Base-by-base conservation (phyloP, 2,113 vertebrate genomes). In the Nannobrachium achirus region DNA sequence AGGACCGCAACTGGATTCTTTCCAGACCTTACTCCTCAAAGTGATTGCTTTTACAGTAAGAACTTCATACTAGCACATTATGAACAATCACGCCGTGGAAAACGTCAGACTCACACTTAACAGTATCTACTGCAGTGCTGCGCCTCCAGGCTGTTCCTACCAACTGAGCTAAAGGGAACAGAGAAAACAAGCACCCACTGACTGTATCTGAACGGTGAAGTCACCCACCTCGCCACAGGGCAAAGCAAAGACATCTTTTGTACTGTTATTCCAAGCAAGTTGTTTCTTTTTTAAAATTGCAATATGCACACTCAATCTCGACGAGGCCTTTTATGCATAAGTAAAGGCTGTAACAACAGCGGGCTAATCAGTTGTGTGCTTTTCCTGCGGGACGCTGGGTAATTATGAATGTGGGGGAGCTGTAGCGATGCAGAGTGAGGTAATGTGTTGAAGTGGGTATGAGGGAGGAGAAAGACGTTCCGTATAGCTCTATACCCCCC, bases 371-470 rank as follows among this genome's bases (percentile, higher is more conserved):
- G 78, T n/a, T 7, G 49, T 56, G 72, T 59, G 81, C 81, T 69
- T 84, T 69, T 86, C 86, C 77, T 64, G 75, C 73, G 87, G 86
- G 87, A 79, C 56, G 69, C 66, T 71, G 14, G 75, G 87, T 91
- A 89, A 91, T 90, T 90, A 90, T 83, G 75, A 87, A 88, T 78
- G 80, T 85, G 79, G 45, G 64, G 68, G 41, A 80, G 66, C 68
- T 63, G n/a, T n/a, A 60, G 74, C 69, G 69, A 55, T 56, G 67
- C 18, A n/a, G 6, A 66, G 73, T 63, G 78, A 66, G 69, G 76
- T 84, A 82, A 90, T 85, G 80, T 84, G 86, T 79, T 56, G 69
- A 65, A 53, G 67, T 38, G 75, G 73, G 64, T 67, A 64, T 20
- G n/a, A 55, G 51, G 52, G 42, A 40, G 65, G 52, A 67, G 66